Evolutionary conservation across 2,797 vertebrate species (phyloP).

Genomic region (Megaceryle alcyon): DNA sequence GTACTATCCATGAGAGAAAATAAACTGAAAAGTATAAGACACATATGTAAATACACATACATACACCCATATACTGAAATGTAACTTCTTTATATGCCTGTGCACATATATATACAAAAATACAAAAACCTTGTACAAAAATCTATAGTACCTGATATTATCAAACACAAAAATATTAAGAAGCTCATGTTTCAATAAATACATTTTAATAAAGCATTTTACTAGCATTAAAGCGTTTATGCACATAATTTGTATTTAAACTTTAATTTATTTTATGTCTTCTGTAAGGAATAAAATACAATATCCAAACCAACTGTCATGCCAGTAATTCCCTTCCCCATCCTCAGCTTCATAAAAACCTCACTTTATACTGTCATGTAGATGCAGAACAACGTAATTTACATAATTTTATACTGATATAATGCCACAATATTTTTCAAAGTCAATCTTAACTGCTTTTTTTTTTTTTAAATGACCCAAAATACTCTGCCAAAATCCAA

Average conservation of each 20-base stretch:
- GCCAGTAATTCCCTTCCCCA: neutral
- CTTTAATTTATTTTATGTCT: neutral
- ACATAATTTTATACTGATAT: neutral
- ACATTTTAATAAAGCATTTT: neutral
- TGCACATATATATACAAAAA: neutral
- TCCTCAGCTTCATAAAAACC: neutral
- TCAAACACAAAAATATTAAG: neutral
- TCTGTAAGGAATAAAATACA: neutral
- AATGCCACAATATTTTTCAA: neutral
- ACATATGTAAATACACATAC: neutral
- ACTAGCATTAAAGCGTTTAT: neutral
- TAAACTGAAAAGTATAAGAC: neutral
- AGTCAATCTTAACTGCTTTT: neutral
- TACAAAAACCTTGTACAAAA: neutral
- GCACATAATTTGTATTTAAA: neutral
- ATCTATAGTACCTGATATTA: neutral
- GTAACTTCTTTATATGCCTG: rapidly evolving
- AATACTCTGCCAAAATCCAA: neutral
- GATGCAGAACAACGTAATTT: neutral
- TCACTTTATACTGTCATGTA: neutral
- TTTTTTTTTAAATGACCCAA: neutral
- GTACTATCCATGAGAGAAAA: neutral
- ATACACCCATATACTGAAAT: neutral
- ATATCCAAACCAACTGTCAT: neutral
- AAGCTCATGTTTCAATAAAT: neutral